Base-by-base conservation (phyloP, 2,888 invertebrate species). In the Amphipyra tragopoginis region DNA sequence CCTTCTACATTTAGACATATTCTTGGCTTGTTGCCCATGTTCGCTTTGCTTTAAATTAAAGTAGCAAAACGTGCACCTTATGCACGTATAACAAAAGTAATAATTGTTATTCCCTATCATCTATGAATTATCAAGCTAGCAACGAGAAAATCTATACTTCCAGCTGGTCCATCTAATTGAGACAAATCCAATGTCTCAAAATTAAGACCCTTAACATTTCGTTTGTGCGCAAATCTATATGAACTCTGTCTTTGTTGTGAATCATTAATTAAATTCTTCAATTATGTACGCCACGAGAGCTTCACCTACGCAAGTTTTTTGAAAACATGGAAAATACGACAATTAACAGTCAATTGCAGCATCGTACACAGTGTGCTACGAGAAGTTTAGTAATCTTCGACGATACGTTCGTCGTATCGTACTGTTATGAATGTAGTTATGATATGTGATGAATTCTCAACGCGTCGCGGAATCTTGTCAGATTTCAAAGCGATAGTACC, bases 281-380 rank as follows among this genome's bases (percentile, higher is more conserved):
- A 77, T 75, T 77, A 77, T 66, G 70, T 59, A 66, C 48, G 70
- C 70, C 77, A 75, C 74, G 70, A 65, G 70, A 53, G 33, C n/a
- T 54, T 53, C 54, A 26, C 75, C 74, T 54, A 68, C 77, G 54
- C 65, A 59, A 47, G 36, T 48, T 63, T 55, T 57, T 67, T 54
- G 13, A 72, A 63, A 70, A 61, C 29, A 61, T 64, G 45, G 53
- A 61, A 73, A 79, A 63, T 29, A 64, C 39, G 38, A 29, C 44
- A 49, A 52, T 71, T 68, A 71, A 50, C 33, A 62, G 26, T 58
- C 50, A 43, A 54, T 42, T 50, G 40, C 48, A 48, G 56, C 14
- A 34, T 33, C 33, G 45, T 34, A 59, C 15, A 7, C 14, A 29
- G 45, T 7, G 36, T 53, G 15, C 26, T 47, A 21, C 34, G 14